Conservation (phyloP, 2,888 invertebrate genomes). For the Ethmia dodecea region DNA sequence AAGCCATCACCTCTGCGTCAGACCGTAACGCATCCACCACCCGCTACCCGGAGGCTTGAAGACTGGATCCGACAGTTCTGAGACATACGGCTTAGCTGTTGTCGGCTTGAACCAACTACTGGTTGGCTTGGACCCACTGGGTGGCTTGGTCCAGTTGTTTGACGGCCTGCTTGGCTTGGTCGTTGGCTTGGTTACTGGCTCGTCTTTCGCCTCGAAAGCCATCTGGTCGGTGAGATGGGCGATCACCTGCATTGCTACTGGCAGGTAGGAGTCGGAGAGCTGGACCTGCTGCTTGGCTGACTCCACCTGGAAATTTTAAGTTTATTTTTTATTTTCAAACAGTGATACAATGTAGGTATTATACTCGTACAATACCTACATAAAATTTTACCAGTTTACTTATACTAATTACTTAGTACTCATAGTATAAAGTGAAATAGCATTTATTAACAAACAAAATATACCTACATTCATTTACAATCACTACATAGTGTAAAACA, state of each 20-base stretch:
- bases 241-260: constrained; percentile 82
- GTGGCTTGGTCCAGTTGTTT: constrained; percentile 17
- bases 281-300: constrained; percentile 65
- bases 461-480: too few relatives aligned
- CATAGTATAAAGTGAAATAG: too few relatives aligned
- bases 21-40: constrained; percentile 41
- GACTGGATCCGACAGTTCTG: neutral
- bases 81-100: constrained; percentile 13
- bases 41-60: constrained; percentile 11
- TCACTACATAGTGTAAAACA: too few relatives aligned
- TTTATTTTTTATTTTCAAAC: neutral
- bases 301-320: constrained; percentile 55
- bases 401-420: too few relatives aligned
- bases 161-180: constrained; percentile 17
- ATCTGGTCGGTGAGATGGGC: constrained; percentile 79
- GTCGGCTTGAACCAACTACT: constrained; percentile 31
- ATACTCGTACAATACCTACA: too few relatives aligned
- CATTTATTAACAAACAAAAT: too few relatives aligned
- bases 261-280: constrained; percentile 79
- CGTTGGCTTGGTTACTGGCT: constrained; percentile 28
- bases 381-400: too few relatives aligned
- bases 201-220: constrained; percentile 71
- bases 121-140: constrained; percentile 16
- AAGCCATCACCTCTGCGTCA: constrained; percentile 11
- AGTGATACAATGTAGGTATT: neutral